phyloP scores from a whole-genome alignment of 2,797 vertebrate species.

The Serranus cabrilla region DNA sequence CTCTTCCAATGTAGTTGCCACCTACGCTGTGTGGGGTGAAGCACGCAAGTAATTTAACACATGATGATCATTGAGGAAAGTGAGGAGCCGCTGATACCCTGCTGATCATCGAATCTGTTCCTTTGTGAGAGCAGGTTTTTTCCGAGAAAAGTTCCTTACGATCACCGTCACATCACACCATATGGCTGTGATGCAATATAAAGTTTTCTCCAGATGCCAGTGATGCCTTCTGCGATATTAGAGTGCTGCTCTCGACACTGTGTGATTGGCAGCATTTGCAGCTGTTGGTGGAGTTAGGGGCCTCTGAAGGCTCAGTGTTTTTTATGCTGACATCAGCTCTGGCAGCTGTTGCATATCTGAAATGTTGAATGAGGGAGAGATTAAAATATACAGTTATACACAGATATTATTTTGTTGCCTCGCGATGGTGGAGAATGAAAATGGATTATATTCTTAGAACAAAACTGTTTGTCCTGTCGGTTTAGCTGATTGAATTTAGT shows the following conservation, averaged over 20 bases:
- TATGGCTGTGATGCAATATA: constrained; percentile 45
- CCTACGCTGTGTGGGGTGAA: constrained; percentile 56
- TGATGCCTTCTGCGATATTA: constrained; percentile 41
- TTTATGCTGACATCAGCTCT: constrained; percentile 57
- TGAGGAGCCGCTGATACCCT: constrained; percentile 46
- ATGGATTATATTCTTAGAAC: constrained; percentile 21
- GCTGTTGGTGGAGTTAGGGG: constrained; percentile 56
- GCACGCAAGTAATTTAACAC: constrained; percentile 53
- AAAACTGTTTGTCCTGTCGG: constrained; percentile 5
- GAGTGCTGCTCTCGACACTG: constrained; percentile 49
- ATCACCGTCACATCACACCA: constrained; percentile 28
- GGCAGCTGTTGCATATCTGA: constrained; percentile 63
- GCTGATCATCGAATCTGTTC: constrained; percentile 46
- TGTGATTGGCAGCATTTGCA: constrained; percentile 69
- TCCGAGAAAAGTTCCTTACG: constrained; percentile 30
- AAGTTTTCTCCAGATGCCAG: constrained; percentile 61
- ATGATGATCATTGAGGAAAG: constrained; percentile 59
- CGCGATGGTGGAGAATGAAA: constrained; percentile 20
- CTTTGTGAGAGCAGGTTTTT: constrained; percentile 42
- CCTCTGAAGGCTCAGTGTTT: constrained; percentile 17
- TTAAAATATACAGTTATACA: constrained; percentile 22
- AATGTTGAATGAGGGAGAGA: constrained; percentile 32
- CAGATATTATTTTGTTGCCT: constrained; percentile 25
- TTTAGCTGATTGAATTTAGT: constrained; percentile 11
- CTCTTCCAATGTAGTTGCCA: constrained; percentile 36